Percentiles rank a stretch among this genome's conserved stretches.
Evolutionary conservation across 92 coral and sea anemone species (phyloP).

Genomic region (Actinernus sp.): DNA sequence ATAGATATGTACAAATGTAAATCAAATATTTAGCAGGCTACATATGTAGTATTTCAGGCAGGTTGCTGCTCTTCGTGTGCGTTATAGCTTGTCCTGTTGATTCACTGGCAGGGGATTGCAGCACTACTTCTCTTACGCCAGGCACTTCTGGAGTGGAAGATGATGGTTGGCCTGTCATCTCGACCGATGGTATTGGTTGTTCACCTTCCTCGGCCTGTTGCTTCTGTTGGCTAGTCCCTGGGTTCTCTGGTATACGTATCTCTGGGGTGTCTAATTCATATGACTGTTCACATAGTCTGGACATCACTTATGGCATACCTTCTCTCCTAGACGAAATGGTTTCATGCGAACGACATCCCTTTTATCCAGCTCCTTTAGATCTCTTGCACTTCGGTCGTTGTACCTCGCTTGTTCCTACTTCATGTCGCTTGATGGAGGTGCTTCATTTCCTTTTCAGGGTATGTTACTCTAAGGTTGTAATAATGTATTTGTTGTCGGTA

Average conservation of each 20-base stretch:
- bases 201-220: no score
- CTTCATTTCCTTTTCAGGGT: not conserved
- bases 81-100: constrained; percentile 2
- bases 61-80: constrained; percentile 2
- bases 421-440: constrained; percentile 7
- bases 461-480: not conserved
- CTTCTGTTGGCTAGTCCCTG: not conserved
- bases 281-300: constrained; percentile 30
- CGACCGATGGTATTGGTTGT: not conserved
- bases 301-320: constrained; percentile 23
- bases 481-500: not conserved
- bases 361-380: no score
- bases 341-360: constrained; percentile 36
- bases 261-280: constrained; percentile 22
- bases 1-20: no score
- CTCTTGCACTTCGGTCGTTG: constrained; percentile 4
- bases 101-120: not conserved
- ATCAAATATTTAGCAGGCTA: no score
- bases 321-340: constrained; percentile 25
- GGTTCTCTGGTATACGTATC: constrained; percentile 4
- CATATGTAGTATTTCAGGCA: constrained; percentile 8
- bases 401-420: constrained; percentile 3
- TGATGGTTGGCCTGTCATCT: not conserved
- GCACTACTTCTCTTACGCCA: no score
- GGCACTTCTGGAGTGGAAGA: not conserved